These are phyloP conservation scores for Halcyon badia DNA, from an alignment of 2,797 vertebrate genomes.

Conservation along the genomic window DNA sequence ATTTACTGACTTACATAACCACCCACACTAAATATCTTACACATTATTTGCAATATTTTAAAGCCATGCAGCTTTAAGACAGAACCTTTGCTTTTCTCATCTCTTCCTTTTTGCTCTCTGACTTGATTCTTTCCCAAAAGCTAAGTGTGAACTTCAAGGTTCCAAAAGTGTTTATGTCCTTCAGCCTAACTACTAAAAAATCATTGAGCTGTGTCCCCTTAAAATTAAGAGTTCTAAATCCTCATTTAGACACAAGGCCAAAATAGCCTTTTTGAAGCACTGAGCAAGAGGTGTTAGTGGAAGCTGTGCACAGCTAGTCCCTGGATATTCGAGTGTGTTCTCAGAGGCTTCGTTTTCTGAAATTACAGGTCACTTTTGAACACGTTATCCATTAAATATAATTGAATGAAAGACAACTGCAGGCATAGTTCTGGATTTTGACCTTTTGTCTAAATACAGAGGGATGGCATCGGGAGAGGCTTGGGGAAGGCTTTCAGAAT, in stretches of 20 bases:
- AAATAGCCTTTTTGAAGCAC: not conserved
- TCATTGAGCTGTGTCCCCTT: not conserved
- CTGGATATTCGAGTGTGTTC: not conserved
- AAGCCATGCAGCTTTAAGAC: not conserved
- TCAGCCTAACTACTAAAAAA: not conserved
- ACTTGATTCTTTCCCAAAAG: not conserved
- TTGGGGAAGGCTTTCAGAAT: not conserved
- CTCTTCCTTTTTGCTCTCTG: not conserved
- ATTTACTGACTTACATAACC: not conserved
- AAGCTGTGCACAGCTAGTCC: not conserved
- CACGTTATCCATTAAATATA: not conserved
- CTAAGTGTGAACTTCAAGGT: not conserved
- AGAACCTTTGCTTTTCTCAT: not conserved
- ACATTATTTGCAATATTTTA: not conserved
- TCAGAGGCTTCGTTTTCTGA: not conserved
- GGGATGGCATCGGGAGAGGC: not conserved
- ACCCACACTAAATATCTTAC: too few relatives aligned
- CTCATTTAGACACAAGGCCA: not conserved
- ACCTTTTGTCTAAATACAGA: not conserved
- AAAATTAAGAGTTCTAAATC: not conserved
- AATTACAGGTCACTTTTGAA: conserved; percentile 19
- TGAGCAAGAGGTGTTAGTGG: not conserved
- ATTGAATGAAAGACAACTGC: not conserved
- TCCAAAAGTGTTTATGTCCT: not conserved
- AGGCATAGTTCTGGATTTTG: not conserved